Conservation (phyloP, 92 coral and sea anemone genomes). For the Metridium senile region DNA sequence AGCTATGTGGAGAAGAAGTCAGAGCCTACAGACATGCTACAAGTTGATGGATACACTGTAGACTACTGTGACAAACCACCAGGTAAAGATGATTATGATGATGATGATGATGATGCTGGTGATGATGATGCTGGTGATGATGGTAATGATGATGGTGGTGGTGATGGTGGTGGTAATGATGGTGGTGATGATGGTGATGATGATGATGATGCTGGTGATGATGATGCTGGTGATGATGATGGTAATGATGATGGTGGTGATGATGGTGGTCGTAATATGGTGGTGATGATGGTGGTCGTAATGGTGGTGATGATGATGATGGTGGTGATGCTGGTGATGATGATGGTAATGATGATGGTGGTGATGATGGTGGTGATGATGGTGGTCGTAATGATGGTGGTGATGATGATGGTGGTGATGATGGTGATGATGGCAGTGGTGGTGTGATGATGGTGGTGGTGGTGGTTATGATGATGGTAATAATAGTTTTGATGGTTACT, state of each 20-base stretch:
- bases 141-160: background rate
- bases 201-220: background rate
- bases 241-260: background rate
- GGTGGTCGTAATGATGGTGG: background rate
- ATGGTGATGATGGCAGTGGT: background rate
- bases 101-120: background rate
- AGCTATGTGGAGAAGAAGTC: slow-evolving; percentile 91
- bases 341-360: background rate
- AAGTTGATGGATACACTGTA: slow-evolving; percentile 93
- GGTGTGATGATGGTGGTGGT: background rate
- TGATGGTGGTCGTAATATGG: background rate
- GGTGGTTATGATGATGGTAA: background rate
- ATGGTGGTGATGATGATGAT: background rate
- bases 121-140: background rate
- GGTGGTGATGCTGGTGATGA: slow-evolving; percentile 27
- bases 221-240: background rate
- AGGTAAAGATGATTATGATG: slow-evolving; percentile 31
- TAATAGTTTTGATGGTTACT: background rate
- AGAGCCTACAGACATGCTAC: slow-evolving; percentile 95
- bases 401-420: background rate
- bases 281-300: background rate
- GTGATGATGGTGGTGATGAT: background rate
- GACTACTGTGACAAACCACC: slow-evolving; percentile 77
- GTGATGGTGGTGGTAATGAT: background rate
- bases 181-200: background rate